Evolutionary conservation across 1,140 invertebrate genomes (phyloP).

Genomic region (Akabosia matsudoensis): DNA sequence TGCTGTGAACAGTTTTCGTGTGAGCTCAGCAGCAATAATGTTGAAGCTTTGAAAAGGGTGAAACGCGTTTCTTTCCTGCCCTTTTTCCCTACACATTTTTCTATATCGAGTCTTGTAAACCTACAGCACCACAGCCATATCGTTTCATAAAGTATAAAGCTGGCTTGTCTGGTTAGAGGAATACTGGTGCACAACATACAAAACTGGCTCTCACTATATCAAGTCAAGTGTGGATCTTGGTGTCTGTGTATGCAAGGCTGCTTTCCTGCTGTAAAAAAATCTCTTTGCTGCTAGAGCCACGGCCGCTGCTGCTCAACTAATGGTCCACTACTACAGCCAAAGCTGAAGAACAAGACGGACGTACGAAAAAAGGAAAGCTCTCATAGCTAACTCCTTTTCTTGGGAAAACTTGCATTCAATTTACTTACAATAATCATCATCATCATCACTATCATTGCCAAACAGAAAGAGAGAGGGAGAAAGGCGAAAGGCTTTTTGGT

Average conservation of each 20-base stretch:
- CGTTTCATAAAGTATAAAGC: neutral
- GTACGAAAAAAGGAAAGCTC: constrained; percentile 21
- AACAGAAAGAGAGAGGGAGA: neutral
- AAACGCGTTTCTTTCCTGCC: neutral
- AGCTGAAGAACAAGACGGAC: constrained; percentile 23
- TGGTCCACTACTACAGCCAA: constrained; percentile 18
- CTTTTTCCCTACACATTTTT: neutral
- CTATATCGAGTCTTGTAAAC: neutral
- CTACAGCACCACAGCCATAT: neutral
- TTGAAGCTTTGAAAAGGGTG: neutral
- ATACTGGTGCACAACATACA: neutral
- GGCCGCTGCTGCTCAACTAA: neutral
- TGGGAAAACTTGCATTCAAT: constrained; percentile 20
- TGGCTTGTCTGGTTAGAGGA: neutral
- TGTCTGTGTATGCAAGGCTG: neutral
- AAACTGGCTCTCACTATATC: neutral
- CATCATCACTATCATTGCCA: neutral
- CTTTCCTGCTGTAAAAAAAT: constrained; percentile 21
- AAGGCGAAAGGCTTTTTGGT: neutral
- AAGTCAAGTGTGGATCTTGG: neutral
- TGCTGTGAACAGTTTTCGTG: no score
- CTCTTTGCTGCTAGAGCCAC: neutral
- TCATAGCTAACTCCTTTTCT: neutral
- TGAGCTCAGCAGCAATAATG: neutral
- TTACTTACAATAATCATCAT: constrained; percentile 17